Conservation (phyloP, 2,888 invertebrate genomes). For the Nomada hirtipes region DNA sequence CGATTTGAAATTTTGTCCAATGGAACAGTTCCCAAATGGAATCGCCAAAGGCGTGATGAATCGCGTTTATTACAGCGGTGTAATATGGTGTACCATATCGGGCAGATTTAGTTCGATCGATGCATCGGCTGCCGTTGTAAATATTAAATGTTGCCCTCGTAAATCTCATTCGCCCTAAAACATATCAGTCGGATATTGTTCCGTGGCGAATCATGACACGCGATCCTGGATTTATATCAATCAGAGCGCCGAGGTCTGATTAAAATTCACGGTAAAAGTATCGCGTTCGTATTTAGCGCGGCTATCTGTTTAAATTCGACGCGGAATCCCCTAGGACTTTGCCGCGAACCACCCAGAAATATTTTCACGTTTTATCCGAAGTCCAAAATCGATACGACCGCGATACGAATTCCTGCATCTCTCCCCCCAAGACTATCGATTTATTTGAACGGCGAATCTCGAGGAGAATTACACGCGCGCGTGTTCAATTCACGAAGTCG, state of each 20-base stretch:
- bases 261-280: conserved; percentile 23
- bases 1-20: conserved; percentile 1
- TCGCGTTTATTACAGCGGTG: conserved; percentile 49
- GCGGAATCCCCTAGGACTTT: conserved; percentile 28
- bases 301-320: not conserved
- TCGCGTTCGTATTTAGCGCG: not conserved
- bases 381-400: conserved; percentile 14
- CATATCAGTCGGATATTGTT: conserved; percentile 43
- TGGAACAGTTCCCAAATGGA: conserved; percentile 20
- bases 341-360: not conserved
- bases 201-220: conserved; percentile 20
- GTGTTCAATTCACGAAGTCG: not conserved
- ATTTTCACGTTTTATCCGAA: conserved; percentile 23
- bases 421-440: conserved; percentile 4
- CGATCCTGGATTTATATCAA: conserved; percentile 44
- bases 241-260: conserved; percentile 21
- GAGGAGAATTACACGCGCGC: not conserved
- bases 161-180: conserved; percentile 54
- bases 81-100: conserved; percentile 30
- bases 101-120: conserved; percentile 44
- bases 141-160: conserved; percentile 47
- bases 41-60: conserved; percentile 44
- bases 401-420: too few relatives aligned
- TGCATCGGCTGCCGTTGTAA: conserved; percentile 34
- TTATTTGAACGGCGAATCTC: conserved; percentile 35